Conservation (phyloP, 2,888 invertebrate genomes). For the Drosophila demipolita region DNA sequence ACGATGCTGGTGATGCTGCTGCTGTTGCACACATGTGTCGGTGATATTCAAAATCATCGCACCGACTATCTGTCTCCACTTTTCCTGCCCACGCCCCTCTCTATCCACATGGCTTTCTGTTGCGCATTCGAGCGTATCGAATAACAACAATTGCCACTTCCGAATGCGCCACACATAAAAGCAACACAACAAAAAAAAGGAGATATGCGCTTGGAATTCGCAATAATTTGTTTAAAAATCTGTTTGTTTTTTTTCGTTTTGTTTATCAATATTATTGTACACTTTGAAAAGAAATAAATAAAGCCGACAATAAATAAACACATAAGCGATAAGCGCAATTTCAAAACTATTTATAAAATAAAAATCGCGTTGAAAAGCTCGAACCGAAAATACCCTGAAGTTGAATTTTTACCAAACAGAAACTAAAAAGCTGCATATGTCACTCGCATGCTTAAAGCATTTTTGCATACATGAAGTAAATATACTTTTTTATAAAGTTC, state of each 20-base stretch:
- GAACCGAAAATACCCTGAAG: background rate
- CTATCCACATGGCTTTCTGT: constrained; percentile 43
- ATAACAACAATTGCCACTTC: constrained; percentile 62
- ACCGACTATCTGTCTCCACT: background rate
- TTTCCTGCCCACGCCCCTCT: background rate
- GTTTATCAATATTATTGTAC: constrained; percentile 62
- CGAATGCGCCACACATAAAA: constrained; percentile 47
- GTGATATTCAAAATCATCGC: constrained; percentile 53
- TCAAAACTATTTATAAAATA: constrained; percentile 8
- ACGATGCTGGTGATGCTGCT: constrained; percentile 7
- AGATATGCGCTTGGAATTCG: constrained; percentile 35
- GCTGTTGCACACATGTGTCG: constrained; percentile 51
- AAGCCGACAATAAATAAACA: constrained; percentile 31
- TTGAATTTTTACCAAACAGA: background rate
- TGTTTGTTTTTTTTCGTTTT: background rate
- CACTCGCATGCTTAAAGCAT: background rate
- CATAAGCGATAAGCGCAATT: constrained; percentile 41
- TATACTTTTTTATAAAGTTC: background rate
- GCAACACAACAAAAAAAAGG: constrained; percentile 10
- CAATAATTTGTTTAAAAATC: constrained; percentile 49
- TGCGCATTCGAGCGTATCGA: constrained; percentile 65
- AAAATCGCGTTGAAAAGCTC: background rate
- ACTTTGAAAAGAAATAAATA: constrained; percentile 53
- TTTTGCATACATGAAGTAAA: background rate
- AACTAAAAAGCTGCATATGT: background rate